A percentile compares a stretch with the other conserved stretches of the same genome.
phyloP scores from a whole-genome alignment of 2,797 vertebrate species.

The Australoheros facetus region DNA sequence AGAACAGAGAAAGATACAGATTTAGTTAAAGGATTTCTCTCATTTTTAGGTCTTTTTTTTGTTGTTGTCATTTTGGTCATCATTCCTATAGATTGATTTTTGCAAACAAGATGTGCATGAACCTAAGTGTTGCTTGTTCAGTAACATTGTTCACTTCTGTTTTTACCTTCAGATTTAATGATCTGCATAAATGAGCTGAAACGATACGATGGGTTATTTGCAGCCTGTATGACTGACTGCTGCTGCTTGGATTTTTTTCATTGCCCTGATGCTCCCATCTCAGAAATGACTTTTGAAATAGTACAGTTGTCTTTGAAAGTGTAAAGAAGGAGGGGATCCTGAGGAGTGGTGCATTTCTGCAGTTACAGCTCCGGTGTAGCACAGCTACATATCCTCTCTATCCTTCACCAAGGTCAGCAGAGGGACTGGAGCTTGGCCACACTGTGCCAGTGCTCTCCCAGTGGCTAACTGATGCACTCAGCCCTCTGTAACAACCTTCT shows the following conservation, averaged over 20 bases:
- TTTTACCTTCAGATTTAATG: background rate
- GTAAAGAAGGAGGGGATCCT: conserved; percentile 10
- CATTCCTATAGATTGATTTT: background rate
- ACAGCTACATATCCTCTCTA: conserved; percentile 28
- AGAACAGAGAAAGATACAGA: conserved; percentile 34
- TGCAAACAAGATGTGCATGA: background rate
- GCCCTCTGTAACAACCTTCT: conserved; percentile 34
- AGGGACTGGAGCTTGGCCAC: conserved; percentile 39
- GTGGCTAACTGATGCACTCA: conserved; percentile 40
- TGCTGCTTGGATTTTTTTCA: background rate
- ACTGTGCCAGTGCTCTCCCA: conserved; percentile 48
- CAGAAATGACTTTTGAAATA: background rate
- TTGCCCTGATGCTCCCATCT: background rate
- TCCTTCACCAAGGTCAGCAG: conserved; percentile 60
- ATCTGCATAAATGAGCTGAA: background rate
- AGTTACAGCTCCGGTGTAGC: background rate
- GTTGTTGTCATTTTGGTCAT: background rate
- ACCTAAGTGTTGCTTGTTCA: background rate
- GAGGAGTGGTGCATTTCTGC: conserved; percentile 15
- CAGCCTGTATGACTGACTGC: background rate
- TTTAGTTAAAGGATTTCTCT: conserved; percentile 30
- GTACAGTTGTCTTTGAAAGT: background rate
- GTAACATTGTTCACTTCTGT: background rate
- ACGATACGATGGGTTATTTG: background rate
- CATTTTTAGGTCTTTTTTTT: background rate